A percentile compares a stretch with the other conserved stretches of the same genome.
These are phyloP conservation scores for silkworm (Bombyx mori) DNA, from an alignment of 1,140 invertebrate species.

Conservation along the genomic window DNA sequence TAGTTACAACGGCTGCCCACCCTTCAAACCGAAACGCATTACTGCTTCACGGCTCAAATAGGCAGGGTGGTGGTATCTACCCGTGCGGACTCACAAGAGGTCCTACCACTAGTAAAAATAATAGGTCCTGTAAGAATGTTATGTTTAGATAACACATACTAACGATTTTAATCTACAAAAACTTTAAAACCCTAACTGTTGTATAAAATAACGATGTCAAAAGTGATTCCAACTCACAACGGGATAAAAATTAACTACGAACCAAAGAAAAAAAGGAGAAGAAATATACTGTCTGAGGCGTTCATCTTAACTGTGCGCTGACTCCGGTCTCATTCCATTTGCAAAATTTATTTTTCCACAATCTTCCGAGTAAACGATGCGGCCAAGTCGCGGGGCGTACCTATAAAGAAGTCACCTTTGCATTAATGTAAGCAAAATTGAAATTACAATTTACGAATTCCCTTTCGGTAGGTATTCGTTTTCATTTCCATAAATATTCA, in stretches of 20 bases:
- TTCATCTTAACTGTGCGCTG: conserved; percentile 13
- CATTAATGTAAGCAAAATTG: conserved; percentile 2
- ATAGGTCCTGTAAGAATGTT: too few species aligned
- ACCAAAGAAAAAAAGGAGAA: neutral
- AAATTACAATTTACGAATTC: neutral
- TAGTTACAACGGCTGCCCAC: too few species aligned
- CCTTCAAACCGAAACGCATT: too few species aligned
- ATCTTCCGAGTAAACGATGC: conserved; percentile 26
- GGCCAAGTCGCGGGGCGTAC: conserved; percentile 14
- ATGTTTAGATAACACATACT: too few species aligned
- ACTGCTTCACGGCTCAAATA: too few species aligned
- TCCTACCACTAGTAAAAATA: too few species aligned
- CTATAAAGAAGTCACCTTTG: conserved; percentile 22
- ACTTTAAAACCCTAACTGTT: too few species aligned
- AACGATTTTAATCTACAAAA: too few species aligned
- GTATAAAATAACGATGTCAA: neutral
- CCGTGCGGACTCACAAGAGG: too few species aligned
- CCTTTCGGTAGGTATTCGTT: too few species aligned
- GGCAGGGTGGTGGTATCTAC: too few species aligned
- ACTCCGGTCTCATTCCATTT: conserved; percentile 31
- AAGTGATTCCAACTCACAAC: neutral
- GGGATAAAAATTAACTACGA: neutral
- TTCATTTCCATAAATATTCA: too few species aligned
- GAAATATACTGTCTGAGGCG: neutral
- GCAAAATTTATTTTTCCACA: conserved; percentile 36